A percentile compares a stretch with the other conserved stretches of the same genome.
Conservation (phyloP, 2,113 vertebrate genomes). For the Tragelaphus buxtoni region DNA sequence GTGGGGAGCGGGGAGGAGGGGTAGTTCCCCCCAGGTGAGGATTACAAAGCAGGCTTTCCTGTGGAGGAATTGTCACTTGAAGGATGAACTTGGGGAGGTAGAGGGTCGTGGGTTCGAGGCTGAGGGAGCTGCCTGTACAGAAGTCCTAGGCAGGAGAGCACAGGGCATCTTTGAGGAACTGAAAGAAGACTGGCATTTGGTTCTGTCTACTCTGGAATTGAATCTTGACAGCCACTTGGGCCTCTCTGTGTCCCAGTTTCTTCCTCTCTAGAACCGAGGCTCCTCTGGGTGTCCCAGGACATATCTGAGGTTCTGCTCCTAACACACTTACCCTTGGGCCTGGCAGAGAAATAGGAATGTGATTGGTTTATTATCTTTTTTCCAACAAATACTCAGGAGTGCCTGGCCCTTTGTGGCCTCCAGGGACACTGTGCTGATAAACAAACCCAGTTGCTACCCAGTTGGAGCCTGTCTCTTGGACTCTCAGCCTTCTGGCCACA, state of each 20-base stretch:
- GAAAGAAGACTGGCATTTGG: background rate
- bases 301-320: background rate
- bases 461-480: background rate
- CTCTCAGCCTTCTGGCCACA: background rate
- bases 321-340: background rate
- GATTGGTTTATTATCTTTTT: background rate
- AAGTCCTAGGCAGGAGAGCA: accelerated
- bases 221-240: background rate
- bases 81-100: background rate
- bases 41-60: background rate
- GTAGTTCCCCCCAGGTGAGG: background rate
- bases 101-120: background rate
- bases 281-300: background rate
- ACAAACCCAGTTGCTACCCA: background rate
- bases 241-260: background rate
- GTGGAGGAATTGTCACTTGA: background rate
- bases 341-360: background rate
- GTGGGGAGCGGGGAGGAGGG: no score
- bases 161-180: background rate
- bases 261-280: background rate
- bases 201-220: background rate
- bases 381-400: background rate
- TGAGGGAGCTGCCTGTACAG: background rate
- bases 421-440: background rate
- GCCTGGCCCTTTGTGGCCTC: background rate